These are phyloP conservation scores for Ridgeia piscesae DNA, from an alignment of 1,140 invertebrate species.

Conservation along the genomic window DNA sequence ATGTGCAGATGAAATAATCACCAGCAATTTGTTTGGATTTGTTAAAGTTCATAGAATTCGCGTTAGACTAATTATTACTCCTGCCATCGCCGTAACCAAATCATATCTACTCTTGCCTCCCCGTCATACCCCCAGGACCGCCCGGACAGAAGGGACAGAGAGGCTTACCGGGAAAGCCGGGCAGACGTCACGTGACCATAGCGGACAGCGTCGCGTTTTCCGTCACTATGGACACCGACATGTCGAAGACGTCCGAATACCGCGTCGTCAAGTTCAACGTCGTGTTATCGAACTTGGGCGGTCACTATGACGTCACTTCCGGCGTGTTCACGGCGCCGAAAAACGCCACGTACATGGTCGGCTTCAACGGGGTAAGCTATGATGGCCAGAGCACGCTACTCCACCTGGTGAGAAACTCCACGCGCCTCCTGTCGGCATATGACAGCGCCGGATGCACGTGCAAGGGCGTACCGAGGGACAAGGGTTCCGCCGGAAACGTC, in stretches of 20 bases:
- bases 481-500: conserved; percentile 28
- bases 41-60: not conserved
- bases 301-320: conserved; percentile 29
- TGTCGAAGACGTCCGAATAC: conserved; percentile 20
- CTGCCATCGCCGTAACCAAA: not conserved
- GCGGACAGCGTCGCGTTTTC: conserved; percentile 26
- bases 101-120: no score
- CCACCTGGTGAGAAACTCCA: conserved; percentile 26
- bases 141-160: conserved; percentile 22
- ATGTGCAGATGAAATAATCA: not conserved
- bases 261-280: conserved; percentile 30
- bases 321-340: conserved; percentile 37
- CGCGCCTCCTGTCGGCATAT: conserved; percentile 29
- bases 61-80: not conserved
- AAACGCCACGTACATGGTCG: conserved; percentile 37
- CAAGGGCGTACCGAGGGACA: not conserved
- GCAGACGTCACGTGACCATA: not conserved
- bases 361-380: conserved; percentile 30
- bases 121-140: not conserved
- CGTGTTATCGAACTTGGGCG: conserved; percentile 37
- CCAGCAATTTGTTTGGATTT: not conserved
- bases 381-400: conserved; percentile 29
- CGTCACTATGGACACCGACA: conserved; percentile 25
- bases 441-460: conserved; percentile 29
- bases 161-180: conserved; percentile 15